phyloP scores from a whole-genome alignment of 1,140 invertebrate species.

The Trachymyrmex cornetzi region DNA sequence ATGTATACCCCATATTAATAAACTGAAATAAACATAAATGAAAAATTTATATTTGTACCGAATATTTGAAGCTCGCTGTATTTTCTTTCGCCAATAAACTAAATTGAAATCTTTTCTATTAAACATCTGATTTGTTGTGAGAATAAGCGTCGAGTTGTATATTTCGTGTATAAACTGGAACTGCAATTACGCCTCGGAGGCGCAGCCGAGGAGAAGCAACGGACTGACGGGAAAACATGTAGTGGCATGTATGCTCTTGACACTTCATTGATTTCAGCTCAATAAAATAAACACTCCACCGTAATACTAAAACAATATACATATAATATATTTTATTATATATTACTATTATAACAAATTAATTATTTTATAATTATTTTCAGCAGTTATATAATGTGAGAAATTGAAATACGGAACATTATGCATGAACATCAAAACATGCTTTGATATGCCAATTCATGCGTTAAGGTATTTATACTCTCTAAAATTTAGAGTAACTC shows the following conservation, averaged over 20 bases:
- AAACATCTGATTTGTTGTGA: too few relatives aligned
- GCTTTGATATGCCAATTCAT: neutral
- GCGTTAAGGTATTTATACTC: neutral
- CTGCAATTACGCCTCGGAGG: slow-evolving; percentile 48
- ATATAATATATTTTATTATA: neutral
- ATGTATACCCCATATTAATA: too few relatives aligned
- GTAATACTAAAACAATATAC: too few relatives aligned
- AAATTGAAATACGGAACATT: neutral
- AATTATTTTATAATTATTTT: neutral
- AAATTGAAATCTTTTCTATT: too few relatives aligned
- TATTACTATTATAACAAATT: neutral
- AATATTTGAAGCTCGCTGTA: too few relatives aligned
- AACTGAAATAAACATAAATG: too few relatives aligned
- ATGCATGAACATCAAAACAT: neutral
- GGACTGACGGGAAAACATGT: neutral
- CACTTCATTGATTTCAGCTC: slow-evolving; percentile 33
- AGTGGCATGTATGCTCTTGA: slow-evolving; percentile 32
- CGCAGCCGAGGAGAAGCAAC: slow-evolving; percentile 16
- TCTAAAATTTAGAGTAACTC: too few relatives aligned
- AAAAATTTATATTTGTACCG: too few relatives aligned
- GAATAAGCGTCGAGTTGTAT: neutral
- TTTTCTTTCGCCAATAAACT: too few relatives aligned
- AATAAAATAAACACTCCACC: slow-evolving; percentile 56
- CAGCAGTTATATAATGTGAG: neutral
- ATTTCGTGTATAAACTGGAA: slow-evolving; percentile 45